Evolutionary conservation across 2,888 invertebrate species (phyloP), one percentile per base, ranked within the genome.

Genomic region (Drosophila kanekoi): DNA sequence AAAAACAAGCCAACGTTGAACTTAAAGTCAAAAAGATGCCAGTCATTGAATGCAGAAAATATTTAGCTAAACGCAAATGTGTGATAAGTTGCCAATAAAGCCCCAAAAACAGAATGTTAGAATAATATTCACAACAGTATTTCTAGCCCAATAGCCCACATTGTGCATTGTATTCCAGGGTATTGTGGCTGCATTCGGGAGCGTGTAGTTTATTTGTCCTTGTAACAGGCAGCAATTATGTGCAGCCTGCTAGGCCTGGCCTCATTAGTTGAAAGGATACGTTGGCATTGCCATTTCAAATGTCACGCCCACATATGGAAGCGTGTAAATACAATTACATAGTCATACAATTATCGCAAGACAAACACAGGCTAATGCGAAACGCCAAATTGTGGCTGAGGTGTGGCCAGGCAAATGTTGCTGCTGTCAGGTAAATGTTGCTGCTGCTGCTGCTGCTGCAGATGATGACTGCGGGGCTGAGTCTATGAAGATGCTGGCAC

Each of bases 291-390:
- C 54, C 44, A 49, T 70, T 59, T 57, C 69, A 68, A 53, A 45
- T 69, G 68, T 68, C 60, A 58, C 64, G 69, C 47, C 54, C 49
- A 63, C 52, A 54, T 53, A 14, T 35, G 70, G 20, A 51, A 53
- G 59, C 62, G 58, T 63, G 78, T 72, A 84, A 87, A 86, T 77
- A 83, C 86, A 87, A 85, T 86, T 87, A 83, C 67, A 83, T 82
- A 87, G 77, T 80, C 83, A 88, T 69, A 83, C 88, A 84, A 84
- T 88, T 84, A 83, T 82, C 73, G 49, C 75, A 82, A 79, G 86
- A 87, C 82, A 83, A 83, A 82, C 70, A 79, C 43, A 63, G 84
- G 65, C 87, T 87, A 87, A 83, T 85, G 79, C 85, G 77, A 81
- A 87, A 70, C 77, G 80, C 75, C 87, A 82, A 85, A 83, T 77